Percentiles rank a stretch among this genome's conserved stretches.
Conservation (phyloP, 2,113 vertebrate genomes). For the Upupa epops region DNA sequence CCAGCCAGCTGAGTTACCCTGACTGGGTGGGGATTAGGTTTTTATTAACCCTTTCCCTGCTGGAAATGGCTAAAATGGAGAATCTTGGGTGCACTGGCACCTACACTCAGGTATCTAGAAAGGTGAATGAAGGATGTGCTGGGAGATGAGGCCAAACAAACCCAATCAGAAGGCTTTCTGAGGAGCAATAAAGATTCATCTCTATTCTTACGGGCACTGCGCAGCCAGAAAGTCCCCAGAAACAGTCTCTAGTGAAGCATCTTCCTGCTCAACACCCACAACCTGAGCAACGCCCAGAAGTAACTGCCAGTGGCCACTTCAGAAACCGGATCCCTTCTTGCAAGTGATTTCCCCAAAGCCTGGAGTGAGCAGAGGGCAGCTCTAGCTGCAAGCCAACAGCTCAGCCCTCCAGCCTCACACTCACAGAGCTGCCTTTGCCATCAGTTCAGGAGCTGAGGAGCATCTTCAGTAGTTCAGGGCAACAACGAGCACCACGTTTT, state of each 20-base stretch:
- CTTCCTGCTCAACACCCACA: not conserved
- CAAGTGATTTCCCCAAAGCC: not conserved
- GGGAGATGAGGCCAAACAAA: no score
- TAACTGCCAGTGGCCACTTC: not conserved
- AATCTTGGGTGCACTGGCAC: not conserved
- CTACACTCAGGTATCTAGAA: not conserved
- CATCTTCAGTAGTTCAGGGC: not conserved
- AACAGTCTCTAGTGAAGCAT: not conserved
- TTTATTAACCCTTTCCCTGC: not conserved
- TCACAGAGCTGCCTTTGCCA: not conserved
- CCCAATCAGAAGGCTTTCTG: not conserved
- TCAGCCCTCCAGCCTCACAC: not conserved
- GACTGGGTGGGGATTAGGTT: not conserved
- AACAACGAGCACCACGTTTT: not conserved
- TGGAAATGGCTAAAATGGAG: not conserved
- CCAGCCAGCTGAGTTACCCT: not conserved
- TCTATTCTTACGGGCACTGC: not conserved
- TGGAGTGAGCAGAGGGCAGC: not conserved
- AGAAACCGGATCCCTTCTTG: not conserved
- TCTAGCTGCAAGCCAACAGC: not conserved
- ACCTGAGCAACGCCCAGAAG: not conserved
- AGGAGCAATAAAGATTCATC: not conserved
- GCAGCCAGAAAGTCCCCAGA: not conserved
- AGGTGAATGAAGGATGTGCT: not conserved
- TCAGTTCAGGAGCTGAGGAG: not conserved